Evolutionary conservation across 2,888 invertebrate species (phyloP).

Genomic region (Noctua fimbriata): DNA sequence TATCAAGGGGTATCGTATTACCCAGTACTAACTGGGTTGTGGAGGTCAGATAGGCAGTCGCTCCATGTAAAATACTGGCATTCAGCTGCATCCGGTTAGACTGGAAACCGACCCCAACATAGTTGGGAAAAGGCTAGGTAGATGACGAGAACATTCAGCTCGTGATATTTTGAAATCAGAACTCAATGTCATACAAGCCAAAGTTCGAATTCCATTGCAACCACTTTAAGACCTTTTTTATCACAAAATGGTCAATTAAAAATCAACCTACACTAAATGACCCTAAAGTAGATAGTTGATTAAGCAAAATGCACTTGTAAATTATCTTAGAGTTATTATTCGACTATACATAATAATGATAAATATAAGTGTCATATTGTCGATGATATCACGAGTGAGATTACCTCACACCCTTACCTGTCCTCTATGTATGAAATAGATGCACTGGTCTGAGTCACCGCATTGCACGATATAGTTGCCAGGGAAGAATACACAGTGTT

Average conservation of each 20-base stretch:
- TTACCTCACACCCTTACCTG: slow-evolving; percentile 76
- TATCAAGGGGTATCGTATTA: too few relatives aligned
- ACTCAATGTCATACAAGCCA: not conserved
- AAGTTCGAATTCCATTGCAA: slow-evolving; percentile 4
- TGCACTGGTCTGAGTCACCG: slow-evolving; percentile 89
- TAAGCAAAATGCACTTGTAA: not conserved
- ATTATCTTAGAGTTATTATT: not conserved
- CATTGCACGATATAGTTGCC: slow-evolving; percentile 90
- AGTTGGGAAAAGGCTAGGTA: too few relatives aligned
- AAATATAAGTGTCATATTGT: not conserved
- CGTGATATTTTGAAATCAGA: slow-evolving; percentile 3
- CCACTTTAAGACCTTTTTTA: not conserved
- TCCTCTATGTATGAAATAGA: slow-evolving; percentile 90
- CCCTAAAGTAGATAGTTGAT: slow-evolving; percentile 4
- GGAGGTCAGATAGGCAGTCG: too few relatives aligned
- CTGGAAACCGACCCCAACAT: too few relatives aligned
- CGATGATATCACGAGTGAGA: slow-evolving; percentile 36
- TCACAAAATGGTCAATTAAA: not conserved
- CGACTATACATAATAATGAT: slow-evolving; percentile 1
- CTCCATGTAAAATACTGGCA: too few relatives aligned
- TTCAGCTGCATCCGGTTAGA: too few relatives aligned
- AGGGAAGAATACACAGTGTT: slow-evolving; percentile 88
- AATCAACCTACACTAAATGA: not conserved
- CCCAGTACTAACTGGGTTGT: too few relatives aligned
- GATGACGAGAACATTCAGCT: not conserved